Percentiles rank a stretch among this genome's conserved stretches.
Conservation (phyloP, 2,797 vertebrate genomes). For the Notamacropus eugenii region DNA sequence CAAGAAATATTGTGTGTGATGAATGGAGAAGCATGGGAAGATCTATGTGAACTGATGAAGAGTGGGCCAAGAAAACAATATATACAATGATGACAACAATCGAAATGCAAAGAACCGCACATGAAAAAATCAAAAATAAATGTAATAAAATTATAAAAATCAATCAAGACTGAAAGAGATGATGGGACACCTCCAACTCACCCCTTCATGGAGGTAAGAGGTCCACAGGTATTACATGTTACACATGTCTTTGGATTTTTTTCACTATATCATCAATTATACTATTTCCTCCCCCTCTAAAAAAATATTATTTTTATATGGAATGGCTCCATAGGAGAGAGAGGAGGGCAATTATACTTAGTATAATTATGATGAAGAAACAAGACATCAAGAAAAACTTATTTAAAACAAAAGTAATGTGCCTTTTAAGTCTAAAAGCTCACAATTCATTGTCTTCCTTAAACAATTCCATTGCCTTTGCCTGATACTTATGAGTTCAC, state of each 20-base stretch:
- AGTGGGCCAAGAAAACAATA: background rate
- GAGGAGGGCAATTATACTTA: background rate
- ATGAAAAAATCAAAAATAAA: background rate
- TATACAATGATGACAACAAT: background rate
- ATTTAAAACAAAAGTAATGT: background rate
- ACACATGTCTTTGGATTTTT: background rate
- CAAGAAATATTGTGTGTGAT: background rate
- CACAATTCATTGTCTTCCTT: background rate
- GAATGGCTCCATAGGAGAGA: background rate
- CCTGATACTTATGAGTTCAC: background rate
- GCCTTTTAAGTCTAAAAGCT: background rate
- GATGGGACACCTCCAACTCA: background rate
- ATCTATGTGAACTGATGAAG: background rate
- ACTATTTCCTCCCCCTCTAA: background rate
- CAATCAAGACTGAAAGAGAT: background rate
- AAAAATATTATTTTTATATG: background rate
- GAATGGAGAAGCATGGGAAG: background rate
- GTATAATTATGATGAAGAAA: background rate
- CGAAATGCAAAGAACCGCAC: background rate
- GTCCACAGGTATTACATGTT: background rate
- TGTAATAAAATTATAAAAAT: background rate
- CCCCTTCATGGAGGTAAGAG: background rate
- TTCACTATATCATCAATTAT: background rate
- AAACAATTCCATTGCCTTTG: background rate
- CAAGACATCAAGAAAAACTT: background rate